Evolutionary conservation across 35 echinoderm and acorn worm genomes (phyloP).

Genomic region (Ophioderma brevispina): DNA sequence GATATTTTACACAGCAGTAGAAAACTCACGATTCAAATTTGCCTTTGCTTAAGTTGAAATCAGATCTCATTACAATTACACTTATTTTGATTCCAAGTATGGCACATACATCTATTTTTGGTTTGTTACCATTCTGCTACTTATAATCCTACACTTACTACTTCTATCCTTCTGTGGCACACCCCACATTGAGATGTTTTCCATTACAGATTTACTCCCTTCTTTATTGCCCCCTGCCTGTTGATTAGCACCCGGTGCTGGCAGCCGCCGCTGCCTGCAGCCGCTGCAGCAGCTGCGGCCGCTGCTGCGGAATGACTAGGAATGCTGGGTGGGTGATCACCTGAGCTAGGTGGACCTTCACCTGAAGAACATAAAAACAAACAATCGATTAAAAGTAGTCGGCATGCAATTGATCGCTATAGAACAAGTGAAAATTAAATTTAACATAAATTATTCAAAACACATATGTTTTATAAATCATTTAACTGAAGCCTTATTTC

Average conservation of each 20-base stretch:
- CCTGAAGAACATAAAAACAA: neutral
- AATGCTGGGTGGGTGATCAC: constrained; percentile 16
- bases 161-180: neutral
- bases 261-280: constrained; percentile 15
- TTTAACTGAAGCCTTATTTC: too few species aligned
- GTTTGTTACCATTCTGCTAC: too few species aligned
- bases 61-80: too few species aligned
- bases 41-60: too few species aligned
- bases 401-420: neutral
- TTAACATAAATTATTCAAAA: too few species aligned
- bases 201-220: constrained; percentile 16
- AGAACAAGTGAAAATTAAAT: too few species aligned
- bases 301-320: constrained; percentile 31
- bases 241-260: constrained; percentile 1
- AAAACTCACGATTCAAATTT: too few species aligned
- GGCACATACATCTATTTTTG: too few species aligned
- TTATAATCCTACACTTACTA: neutral
- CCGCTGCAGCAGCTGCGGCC: constrained; percentile 18
- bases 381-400: constrained; percentile 12
- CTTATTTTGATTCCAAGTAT: too few species aligned
- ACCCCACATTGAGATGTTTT: constrained; percentile 45
- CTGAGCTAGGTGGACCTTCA: neutral
- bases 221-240: neutral
- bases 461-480: too few species aligned
- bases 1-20: too few species aligned